Base-by-base conservation (phyloP, 35 echinoderm and acorn worm genomes). In the Antedon bifida region DNA sequence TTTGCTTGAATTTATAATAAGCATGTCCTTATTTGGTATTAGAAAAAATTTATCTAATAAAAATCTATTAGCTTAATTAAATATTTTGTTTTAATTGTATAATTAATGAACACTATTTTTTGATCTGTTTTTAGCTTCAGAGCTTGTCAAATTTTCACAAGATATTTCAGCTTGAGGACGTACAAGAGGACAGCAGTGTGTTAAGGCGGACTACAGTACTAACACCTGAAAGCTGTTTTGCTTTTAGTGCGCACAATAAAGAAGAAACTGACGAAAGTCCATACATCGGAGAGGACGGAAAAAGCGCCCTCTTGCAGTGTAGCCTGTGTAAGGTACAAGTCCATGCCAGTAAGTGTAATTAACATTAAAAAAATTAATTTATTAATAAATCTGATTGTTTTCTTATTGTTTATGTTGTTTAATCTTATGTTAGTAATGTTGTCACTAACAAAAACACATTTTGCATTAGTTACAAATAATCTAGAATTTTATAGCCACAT, bases 161-260 rank as follows among this genome's bases (percentile, higher is more conserved):
- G 51, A 64, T 64, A 64, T 64, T 64, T 21, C 51, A 64, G 19
- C 51, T 64, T 19, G 51, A 64, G 19, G 51, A 64, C 9, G 1
- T 64, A 16, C 51, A 64, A 1, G 9, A 64, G 51, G 51, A 64
- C 23, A 64, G 51, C 19, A 64, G 1, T 64, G 9, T 21, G 26
- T 21, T 2, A 1, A 64, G 51, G 51, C 86, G 82, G 75, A 86
- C 82, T 39, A 36, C 74, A 0, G 95, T 99, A 14, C 83, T 90
- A n/a, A 80, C 87, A 32, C 95, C 95, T 35, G 95, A 99, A 39
- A 89, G 86, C 46, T 99, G 95, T 83, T 99, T 92, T 76, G 85
- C 95, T 30, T 86, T 86, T 32, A 86, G 76, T 32, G 42, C 77
- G 30, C 82, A 90, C 56, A 90, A 92, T 39, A 76, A 87, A 16